These are phyloP conservation scores for Atta colombica DNA, from an alignment of 1,140 invertebrate genomes.

Conservation along the genomic window DNA sequence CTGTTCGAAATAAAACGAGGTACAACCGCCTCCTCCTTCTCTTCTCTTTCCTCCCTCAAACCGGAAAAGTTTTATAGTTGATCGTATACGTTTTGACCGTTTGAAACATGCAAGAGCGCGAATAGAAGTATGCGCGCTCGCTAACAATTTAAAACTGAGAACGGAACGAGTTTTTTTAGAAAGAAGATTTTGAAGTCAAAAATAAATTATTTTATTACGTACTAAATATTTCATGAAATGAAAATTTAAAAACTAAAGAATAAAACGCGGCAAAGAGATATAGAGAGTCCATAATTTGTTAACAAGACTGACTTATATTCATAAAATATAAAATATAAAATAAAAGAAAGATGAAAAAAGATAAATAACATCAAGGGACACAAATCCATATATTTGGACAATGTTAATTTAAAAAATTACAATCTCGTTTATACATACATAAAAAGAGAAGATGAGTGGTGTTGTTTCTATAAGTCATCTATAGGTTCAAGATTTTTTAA, in stretches of 20 bases:
- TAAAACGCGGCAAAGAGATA: neutral
- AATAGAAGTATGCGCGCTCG: neutral
- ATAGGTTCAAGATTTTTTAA: slow-evolving; percentile 22
- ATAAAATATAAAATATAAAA: neutral
- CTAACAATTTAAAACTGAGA: slow-evolving; percentile 21
- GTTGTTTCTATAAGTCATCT: neutral
- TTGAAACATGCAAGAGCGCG: slow-evolving; percentile 4
- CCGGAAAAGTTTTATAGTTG: slow-evolving; percentile 61
- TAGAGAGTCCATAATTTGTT: neutral
- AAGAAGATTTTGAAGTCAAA: neutral
- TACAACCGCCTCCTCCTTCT: slow-evolving; percentile 24
- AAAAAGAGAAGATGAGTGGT: neutral
- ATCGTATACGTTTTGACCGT: slow-evolving; percentile 56
- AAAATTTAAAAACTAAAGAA: neutral
- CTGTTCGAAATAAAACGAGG: slow-evolving; percentile 63
- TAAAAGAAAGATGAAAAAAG: neutral
- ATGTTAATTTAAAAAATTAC: slow-evolving; percentile 10
- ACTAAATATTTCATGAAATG: neutral
- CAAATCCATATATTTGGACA: slow-evolving; percentile 6
- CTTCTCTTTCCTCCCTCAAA: neutral
- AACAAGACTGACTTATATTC: neutral
- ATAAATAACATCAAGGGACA: neutral
- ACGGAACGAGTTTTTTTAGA: neutral
- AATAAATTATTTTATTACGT: neutral
- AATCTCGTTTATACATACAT: neutral